A percentile compares a stretch with the other conserved stretches of the same genome.
Conservation (phyloP, 1,140 invertebrate genomes). For the Lasioglossum baleicum region DNA sequence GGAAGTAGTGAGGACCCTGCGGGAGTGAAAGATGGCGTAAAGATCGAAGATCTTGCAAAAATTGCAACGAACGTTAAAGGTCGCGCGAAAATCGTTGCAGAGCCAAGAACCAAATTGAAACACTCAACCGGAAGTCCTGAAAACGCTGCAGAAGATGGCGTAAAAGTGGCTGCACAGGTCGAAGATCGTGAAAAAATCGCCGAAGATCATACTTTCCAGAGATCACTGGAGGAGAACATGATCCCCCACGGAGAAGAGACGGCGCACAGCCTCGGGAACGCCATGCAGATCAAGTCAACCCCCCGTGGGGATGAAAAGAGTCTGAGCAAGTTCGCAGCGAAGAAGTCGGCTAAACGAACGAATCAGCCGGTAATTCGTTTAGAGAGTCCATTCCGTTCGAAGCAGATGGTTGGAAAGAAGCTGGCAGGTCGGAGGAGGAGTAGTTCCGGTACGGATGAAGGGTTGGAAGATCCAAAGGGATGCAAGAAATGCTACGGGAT, state of each 20-base stretch:
- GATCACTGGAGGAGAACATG: not conserved
- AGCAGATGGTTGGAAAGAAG: not conserved
- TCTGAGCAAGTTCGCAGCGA: not conserved
- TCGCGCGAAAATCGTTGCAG: too few relatives aligned
- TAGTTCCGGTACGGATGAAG: too few relatives aligned
- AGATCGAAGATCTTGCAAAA: too few relatives aligned
- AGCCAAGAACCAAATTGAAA: not conserved
- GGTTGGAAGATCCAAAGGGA: not conserved
- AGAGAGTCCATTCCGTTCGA: not conserved
- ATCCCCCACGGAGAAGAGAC: not conserved
- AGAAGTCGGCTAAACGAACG: not conserved
- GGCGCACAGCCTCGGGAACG: conserved; percentile 2
- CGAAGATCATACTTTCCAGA: not conserved
- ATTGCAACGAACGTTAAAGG: too few relatives aligned
- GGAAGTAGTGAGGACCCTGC: not conserved
- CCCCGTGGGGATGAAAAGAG: not conserved
- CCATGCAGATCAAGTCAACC: too few relatives aligned
- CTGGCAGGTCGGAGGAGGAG: not conserved
- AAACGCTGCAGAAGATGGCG: not conserved
- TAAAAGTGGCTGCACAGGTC: not conserved
- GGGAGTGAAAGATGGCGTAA: not conserved
- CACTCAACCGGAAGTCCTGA: not conserved
- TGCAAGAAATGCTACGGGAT: too few relatives aligned
- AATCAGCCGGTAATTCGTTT: not conserved
- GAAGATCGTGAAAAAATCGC: too few relatives aligned